Evolutionary conservation across 2,888 invertebrate species (phyloP).

Genomic region (Diarsia dahlii): DNA sequence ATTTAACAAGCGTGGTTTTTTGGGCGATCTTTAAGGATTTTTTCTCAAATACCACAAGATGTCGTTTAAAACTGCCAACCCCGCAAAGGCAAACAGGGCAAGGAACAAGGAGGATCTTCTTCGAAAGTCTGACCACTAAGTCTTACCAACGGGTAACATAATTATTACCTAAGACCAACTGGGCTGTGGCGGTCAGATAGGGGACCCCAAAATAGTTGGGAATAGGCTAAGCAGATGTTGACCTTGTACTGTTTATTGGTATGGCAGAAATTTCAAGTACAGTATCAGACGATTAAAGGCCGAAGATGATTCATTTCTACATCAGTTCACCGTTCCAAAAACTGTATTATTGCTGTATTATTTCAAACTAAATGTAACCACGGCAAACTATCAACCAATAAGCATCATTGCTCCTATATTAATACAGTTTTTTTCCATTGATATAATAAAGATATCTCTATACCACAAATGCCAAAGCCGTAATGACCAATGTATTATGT

Average conservation of each 20-base stretch:
- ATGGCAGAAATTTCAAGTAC: background rate
- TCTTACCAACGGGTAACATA: too few species aligned
- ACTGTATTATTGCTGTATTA: background rate
- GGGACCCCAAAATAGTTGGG: background rate
- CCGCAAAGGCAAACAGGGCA: too few species aligned
- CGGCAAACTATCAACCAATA: background rate
- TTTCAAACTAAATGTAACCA: background rate
- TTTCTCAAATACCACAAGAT: too few species aligned
- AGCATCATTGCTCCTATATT: conserved; percentile 24
- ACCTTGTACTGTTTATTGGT: background rate
- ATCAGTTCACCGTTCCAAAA: background rate
- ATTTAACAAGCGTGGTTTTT: background rate
- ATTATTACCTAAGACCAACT: too few species aligned
- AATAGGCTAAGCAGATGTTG: background rate
- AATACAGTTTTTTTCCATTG: background rate
- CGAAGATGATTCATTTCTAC: background rate
- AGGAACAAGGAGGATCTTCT: too few species aligned
- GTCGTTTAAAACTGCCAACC: too few species aligned
- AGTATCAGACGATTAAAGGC: background rate
- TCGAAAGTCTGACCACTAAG: too few species aligned
- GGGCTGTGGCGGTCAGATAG: too few species aligned
- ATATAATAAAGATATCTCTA: conserved; percentile 15
- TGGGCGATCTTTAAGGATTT: too few species aligned
- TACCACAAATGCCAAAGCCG: conserved; percentile 23
- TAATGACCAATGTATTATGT: conserved; percentile 35